Conservation (phyloP, 2,888 invertebrate species). For the Leptopilina myrica region DNA sequence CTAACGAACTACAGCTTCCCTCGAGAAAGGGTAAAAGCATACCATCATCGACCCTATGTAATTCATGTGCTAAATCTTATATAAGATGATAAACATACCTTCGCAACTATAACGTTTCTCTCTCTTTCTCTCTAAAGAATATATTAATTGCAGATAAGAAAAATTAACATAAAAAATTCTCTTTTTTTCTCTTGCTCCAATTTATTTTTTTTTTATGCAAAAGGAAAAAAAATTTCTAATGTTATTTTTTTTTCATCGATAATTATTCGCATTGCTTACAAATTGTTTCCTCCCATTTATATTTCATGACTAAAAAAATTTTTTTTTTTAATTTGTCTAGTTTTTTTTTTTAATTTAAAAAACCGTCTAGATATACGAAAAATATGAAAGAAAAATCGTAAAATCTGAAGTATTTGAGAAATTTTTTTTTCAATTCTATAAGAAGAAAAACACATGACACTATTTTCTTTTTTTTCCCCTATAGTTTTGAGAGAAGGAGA, state of each 20-base stretch:
- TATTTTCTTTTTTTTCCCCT: background rate
- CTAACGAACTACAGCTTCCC: conserved; percentile 50
- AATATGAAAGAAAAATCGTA: background rate
- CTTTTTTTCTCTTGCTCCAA: too few species aligned
- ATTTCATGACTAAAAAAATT: too few species aligned
- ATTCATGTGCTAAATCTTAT: conserved; percentile 41
- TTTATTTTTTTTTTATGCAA: too few species aligned
- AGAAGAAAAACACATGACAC: conserved; percentile 13
- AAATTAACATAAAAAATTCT: conserved; percentile 45
- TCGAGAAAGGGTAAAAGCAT: conserved; percentile 33
- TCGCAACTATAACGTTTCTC: background rate
- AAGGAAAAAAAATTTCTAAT: too few species aligned
- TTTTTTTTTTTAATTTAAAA: too few species aligned
- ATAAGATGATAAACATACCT: conserved; percentile 27
- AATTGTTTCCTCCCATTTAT: too few species aligned
- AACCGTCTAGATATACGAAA: background rate
- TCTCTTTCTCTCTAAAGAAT: background rate
- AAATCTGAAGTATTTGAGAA: background rate
- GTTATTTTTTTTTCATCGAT: too few species aligned
- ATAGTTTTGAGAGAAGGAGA: background rate
- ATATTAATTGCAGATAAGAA: conserved; percentile 41
- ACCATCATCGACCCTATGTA: conserved; percentile 27
- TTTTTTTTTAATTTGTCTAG: too few species aligned
- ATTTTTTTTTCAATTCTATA: background rate
- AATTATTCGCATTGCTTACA: too few species aligned